Conservation (phyloP, 2,113 vertebrate species). For the Gymnogyps californianus region DNA sequence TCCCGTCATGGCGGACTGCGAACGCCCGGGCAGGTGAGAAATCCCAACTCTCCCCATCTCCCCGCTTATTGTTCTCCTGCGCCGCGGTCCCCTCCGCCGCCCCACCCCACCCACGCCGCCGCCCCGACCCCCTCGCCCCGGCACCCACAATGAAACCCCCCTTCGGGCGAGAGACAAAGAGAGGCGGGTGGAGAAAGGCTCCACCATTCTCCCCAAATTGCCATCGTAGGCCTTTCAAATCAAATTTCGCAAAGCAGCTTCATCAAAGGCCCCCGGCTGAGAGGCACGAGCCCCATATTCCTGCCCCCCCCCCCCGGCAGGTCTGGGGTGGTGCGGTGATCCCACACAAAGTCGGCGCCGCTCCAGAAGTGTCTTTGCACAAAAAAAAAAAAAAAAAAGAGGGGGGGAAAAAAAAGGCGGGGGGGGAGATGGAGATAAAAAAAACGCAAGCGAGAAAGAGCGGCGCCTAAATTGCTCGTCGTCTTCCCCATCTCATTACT, state of each 20-base stretch:
- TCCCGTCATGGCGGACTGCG: conserved; percentile 87
- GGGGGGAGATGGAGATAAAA: neutral
- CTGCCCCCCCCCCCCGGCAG: conserved; percentile 2
- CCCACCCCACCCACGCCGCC: conserved; percentile 25
- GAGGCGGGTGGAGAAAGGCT: conserved; percentile 46
- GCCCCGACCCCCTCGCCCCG: conserved; percentile 23
- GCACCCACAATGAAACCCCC: conserved; percentile 46
- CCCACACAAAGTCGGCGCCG: conserved; percentile 57
- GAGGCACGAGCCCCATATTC: conserved; percentile 60
- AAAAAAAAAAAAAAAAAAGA: neutral
- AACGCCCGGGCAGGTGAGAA: conserved; percentile 88
- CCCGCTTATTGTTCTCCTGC: conserved; percentile 70
- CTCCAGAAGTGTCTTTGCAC: conserved; percentile 49
- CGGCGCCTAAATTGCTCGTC: conserved; percentile 74
- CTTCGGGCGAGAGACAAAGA: conserved; percentile 68
- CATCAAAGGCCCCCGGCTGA: conserved; percentile 80
- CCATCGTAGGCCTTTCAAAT: conserved; percentile 75
- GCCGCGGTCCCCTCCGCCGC: conserved; percentile 69
- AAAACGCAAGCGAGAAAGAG: conserved; percentile 13
- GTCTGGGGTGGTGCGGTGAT: conserved; percentile 52
- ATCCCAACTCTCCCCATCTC: conserved; percentile 78
- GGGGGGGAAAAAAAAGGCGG: fast-evolving
- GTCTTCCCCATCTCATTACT: conserved; percentile 83
- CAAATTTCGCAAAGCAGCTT: conserved; percentile 73
- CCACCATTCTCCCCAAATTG: conserved; percentile 54